Base-by-base conservation (phyloP, 2,888 invertebrate species). In the Conistra vaccinii region DNA sequence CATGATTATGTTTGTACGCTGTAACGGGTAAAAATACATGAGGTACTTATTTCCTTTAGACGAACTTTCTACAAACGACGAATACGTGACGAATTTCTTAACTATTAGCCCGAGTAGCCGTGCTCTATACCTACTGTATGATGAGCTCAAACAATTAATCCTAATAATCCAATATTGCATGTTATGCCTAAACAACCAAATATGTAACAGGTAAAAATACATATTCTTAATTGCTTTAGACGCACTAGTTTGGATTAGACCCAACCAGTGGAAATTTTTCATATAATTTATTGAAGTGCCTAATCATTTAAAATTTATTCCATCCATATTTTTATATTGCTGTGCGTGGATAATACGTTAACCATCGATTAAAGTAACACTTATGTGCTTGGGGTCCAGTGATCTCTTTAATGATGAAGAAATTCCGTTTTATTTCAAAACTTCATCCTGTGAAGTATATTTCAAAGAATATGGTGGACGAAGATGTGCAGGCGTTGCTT, bases 401-500 rank as follows among this genome's bases (percentile, higher is more conserved):
- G 1, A 0, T 4, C n/a, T 51, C 9, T 14, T 35, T n/a, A 23
- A 48, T 4, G 10, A 76, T 76, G 76, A 55, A 35, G 3, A 62
- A 35, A 45, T 26, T 55, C 0, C 0, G 9, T 35, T 55, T 76
- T 9, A 6, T 10, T 45, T 9, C 35, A 20, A 74, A 63, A 45
- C 62, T 39, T 6, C 17, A 45, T 10, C 2, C 10, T 29, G 20
- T 45, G 17, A 35, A 55, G n/a, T 26, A 6, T 77, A 32, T 60
- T 42, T 48, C 17, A 12, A 42, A 58, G 3, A 51, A 51, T 51
- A 32, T 3, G 3, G 53, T 76, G 32, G 78, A 80, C 3, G 62
- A 72, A 58, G 74, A 83, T n/a, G 35, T 83, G 10, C 78, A 85
- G 57, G 12, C 57, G 14, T 57, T 84, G 73, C 39, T 85, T 1